Percentiles rank a stretch among this genome's conserved stretches.
These are phyloP conservation scores for Emmelina monodactyla DNA, from an alignment of 2,888 invertebrate genomes.

Conservation along the genomic window DNA sequence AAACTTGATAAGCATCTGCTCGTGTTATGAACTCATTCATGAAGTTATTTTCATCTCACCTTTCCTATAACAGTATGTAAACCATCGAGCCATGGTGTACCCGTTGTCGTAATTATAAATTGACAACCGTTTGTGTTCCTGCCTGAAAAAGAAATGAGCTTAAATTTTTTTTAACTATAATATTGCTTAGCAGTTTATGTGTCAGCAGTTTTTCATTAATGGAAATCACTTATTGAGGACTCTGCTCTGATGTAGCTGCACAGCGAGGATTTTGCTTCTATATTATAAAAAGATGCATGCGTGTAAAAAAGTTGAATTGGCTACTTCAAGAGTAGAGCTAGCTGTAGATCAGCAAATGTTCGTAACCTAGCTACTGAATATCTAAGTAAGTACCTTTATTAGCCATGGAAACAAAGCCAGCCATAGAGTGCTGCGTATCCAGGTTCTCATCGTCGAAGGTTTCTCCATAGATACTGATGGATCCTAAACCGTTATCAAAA, in stretches of 20 bases:
- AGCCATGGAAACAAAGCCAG: conserved; percentile 93
- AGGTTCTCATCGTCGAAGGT: conserved; percentile 89
- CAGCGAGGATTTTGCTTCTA: no score
- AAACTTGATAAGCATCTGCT: no score
- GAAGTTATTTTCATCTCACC: no score
- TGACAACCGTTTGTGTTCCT: conserved; percentile 94
- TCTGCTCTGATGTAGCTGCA: no score
- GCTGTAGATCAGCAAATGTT: no score
- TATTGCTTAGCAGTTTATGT: no score
- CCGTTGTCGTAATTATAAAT: conserved; percentile 90
- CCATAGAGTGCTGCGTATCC: conserved; percentile 76
- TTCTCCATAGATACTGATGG: conserved; percentile 85
- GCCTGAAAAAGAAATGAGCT: conserved; percentile 45
- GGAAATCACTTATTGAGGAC: no score
- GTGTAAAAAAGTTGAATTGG: no score
- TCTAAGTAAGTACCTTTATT: conserved; percentile 68
- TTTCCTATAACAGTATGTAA: conserved; percentile 91
- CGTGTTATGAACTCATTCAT: no score
- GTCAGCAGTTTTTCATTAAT: no score
- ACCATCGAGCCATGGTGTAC: conserved; percentile 89
- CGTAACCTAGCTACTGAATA: not conserved
- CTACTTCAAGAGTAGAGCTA: no score
- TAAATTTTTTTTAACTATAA: not conserved
- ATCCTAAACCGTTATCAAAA: conserved; percentile 82
- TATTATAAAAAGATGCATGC: no score